Evolutionary conservation across 1,140 invertebrate species (phyloP), one percentile per base, ranked within the genome.

Genomic region (Leptinotarsa undecemlineata): DNA sequence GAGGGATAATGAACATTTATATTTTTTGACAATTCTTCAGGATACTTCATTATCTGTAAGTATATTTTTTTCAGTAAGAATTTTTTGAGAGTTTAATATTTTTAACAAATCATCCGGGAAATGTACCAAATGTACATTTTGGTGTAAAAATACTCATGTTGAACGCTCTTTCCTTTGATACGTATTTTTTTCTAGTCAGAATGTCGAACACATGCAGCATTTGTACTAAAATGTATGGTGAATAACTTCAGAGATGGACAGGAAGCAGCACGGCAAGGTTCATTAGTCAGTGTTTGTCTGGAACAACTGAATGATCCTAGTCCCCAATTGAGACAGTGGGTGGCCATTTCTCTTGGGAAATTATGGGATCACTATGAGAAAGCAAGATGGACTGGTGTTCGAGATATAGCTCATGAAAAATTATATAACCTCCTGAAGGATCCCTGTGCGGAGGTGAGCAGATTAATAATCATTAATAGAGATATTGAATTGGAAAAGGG

Each of bases 331-430:
- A 88, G 95, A 47, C 93, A 96, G 84, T 99, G 98, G 98, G 87
- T 98, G 62, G 94, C 95, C 74, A 91, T 99, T 66, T 96, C 95
- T 83, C 88, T 99, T 67, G 96, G 95, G n/a, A 88, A 95, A 82
- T 89, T 98, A 42, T 99, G 98, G 98, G 92, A 94, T 75, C 92
- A 95, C 82, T 98, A 94, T 85, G 95, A 97, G 82, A 92, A 93
- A 82, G 97, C 97, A 21, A 89, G 96, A 74, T 98, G 97, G 97
- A 96, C 94, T 67, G 97, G 96, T 13, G 97, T 96, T 15, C 88
- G 98, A n/a, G 96, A 98, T 84, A 92, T 92, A 76, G 97, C 97
- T 8, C 96, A 98, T 86, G 97, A 99, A 85, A 98, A 98, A 87
- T 88, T 98, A 2, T 95, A 92, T 80, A 89, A 86, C 48, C 87